Percentiles rank a stretch among this genome's conserved stretches.
These are phyloP conservation scores for Dryadula phaetusa DNA, from an alignment of 2,888 invertebrate species.

Conservation along the genomic window DNA sequence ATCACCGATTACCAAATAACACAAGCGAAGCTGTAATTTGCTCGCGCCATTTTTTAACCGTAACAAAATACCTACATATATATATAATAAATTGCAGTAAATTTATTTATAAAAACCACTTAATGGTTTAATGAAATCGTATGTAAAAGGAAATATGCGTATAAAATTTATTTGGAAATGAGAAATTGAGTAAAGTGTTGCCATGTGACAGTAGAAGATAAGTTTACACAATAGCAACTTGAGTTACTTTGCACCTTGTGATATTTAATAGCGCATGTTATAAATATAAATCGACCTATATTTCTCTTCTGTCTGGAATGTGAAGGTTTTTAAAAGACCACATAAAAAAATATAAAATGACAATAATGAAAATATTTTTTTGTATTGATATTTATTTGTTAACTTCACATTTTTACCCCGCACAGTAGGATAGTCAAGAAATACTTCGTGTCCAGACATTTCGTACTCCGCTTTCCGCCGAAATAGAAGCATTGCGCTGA, in stretches of 20 bases:
- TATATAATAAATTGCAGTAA: slow-evolving; percentile 18
- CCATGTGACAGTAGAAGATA: slow-evolving; percentile 7
- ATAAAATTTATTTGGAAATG: slow-evolving; percentile 11
- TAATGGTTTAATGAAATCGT: slow-evolving; percentile 32
- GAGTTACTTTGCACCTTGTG: slow-evolving; percentile 28
- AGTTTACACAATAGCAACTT: slow-evolving; percentile 17
- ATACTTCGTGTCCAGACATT: too few species aligned
- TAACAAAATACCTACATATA: slow-evolving; percentile 2
- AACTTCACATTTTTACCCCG: too few species aligned
- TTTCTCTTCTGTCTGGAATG: not conserved
- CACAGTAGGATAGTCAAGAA: too few species aligned
- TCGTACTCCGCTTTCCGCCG: too few species aligned
- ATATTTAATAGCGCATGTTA: slow-evolving; percentile 18
- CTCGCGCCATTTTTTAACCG: slow-evolving; percentile 19
- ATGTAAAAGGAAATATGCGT: slow-evolving; percentile 29
- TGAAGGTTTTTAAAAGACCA: slow-evolving; percentile 1
- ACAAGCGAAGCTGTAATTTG: slow-evolving; percentile 10
- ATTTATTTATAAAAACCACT: not conserved
- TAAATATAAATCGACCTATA: slow-evolving; percentile 20
- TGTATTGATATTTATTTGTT: too few species aligned
- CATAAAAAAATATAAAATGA: not conserved
- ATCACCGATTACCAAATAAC: slow-evolving; percentile 14
- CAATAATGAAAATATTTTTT: not conserved
- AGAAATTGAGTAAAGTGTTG: slow-evolving; percentile 9
- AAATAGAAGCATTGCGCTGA: too few species aligned